Base-by-base conservation (phyloP, 2,888 invertebrate species). In the Limnephilus rhombicus region DNA sequence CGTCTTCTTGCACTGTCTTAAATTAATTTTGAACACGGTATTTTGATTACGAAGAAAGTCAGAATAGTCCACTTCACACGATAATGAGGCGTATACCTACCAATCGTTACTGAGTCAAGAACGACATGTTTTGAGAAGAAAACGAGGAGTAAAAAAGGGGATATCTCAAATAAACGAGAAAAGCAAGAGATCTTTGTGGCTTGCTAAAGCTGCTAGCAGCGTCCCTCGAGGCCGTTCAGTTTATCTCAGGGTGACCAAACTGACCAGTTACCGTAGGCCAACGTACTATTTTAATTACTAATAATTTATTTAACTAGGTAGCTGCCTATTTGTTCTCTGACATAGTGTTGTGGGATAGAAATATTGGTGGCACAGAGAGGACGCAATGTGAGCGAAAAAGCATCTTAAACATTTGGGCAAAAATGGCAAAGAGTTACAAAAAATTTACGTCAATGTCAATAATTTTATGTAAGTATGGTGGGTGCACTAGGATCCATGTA, bases 91-190 rank as follows among this genome's bases (percentile, higher is more conserved):
- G 68, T 24, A 24, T 68, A 68, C 5, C 18, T 68, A 68, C 24
- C 37, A 34, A 18, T 24, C 37, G 31, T 83, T 83, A 37, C 83
- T n/a, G 83, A 83, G 83, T 83, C 83, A 83, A 83, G 83, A 83
- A 83, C 34, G 15, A 83, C 83, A 83, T 83, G 37, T 37, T 83
- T 37, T 37, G 37, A 83, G 83, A 41, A 24, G 83, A 41, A 83
- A 83, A 83, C 24, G 83, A 37, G n/a, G 83, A 83, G 31, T 13
- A n/a, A 83, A 83, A 83, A 83, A 83, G 83, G 83, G 37, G 83
- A 83, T 83, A 37, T 83, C 83, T 31, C 83, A 83, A 83, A 83
- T 83, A 83, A 83, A 83, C 83, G 24, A 83, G 37, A 83, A 83
- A 24, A 37, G 24, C 7, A 37, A 37, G 18, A 37, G 18, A 83